Evolutionary conservation across 2,113 vertebrate genomes (phyloP).

Genomic region (Oryzias celebensis): DNA sequence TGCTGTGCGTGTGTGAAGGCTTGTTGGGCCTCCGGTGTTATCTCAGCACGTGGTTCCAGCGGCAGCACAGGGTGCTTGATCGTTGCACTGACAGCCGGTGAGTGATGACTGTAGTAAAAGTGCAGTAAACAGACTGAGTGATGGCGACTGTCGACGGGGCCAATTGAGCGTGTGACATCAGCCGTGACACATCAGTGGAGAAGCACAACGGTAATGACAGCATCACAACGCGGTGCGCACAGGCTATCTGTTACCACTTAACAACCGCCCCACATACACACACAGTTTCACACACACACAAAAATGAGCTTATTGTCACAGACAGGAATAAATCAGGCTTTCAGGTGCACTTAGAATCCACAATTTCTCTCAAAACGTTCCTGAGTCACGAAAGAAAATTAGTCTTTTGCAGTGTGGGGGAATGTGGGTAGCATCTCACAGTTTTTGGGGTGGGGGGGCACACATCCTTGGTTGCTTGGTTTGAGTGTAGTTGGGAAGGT

Average conservation of each 20-base stretch:
- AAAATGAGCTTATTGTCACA: slow-evolving; percentile 23
- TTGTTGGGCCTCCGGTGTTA: slow-evolving; percentile 40
- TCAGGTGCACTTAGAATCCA: slow-evolving; percentile 28
- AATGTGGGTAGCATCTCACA: slow-evolving; percentile 24
- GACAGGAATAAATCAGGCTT: slow-evolving; percentile 45
- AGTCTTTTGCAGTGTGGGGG: slow-evolving; percentile 9
- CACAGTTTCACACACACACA: slow-evolving; percentile 25
- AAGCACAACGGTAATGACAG: slow-evolving; percentile 75
- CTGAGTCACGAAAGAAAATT: slow-evolving; percentile 20
- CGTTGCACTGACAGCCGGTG: slow-evolving; percentile 51
- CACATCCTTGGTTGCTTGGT: slow-evolving; percentile 25
- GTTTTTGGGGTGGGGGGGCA: background rate
- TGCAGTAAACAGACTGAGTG: slow-evolving; percentile 72
- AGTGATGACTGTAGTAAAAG: slow-evolving; percentile 72
- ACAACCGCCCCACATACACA: slow-evolving; percentile 44
- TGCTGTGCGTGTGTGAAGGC: slow-evolving; percentile 14
- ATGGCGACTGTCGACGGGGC: slow-evolving; percentile 72
- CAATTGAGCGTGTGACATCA: slow-evolving; percentile 81
- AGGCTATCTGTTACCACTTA: slow-evolving; percentile 74
- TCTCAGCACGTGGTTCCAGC: slow-evolving; percentile 38
- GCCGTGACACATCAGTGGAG: slow-evolving; percentile 68
- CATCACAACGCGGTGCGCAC: slow-evolving; percentile 66
- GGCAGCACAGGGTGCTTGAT: slow-evolving; percentile 29
- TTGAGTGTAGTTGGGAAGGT: slow-evolving; percentile 54
- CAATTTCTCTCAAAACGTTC: slow-evolving; percentile 27